Evolutionary conservation across 2,113 vertebrate genomes (phyloP).

Genomic region (Pituophis catenifer): DNA sequence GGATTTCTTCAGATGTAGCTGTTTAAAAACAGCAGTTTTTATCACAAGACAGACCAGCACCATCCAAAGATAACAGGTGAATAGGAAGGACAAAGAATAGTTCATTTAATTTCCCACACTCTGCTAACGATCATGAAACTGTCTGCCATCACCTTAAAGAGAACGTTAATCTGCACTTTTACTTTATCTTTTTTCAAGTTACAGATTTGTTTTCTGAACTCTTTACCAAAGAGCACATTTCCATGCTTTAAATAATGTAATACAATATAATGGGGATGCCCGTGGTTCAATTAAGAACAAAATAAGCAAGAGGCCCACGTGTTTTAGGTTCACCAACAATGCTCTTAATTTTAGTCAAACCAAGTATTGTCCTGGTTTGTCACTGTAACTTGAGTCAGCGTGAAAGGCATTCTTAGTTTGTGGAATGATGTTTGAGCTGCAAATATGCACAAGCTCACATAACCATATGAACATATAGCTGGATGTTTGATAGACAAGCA

Average conservation of each 20-base stretch:
- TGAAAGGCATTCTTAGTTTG: conserved; percentile 6
- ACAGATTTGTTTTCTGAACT: conserved; percentile 36
- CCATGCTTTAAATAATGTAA: conserved; percentile 46
- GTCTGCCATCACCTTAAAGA: conserved; percentile 22
- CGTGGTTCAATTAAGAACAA: conserved; percentile 25
- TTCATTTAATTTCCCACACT: conserved; percentile 10
- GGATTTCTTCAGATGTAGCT: not conserved
- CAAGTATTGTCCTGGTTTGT: conserved; percentile 3
- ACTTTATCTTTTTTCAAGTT: not conserved
- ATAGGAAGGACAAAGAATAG: not conserved
- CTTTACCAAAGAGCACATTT: conserved; percentile 51
- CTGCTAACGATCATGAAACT: conserved; percentile 14
- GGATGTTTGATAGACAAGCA: not conserved
- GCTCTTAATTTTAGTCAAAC: conserved; percentile 8
- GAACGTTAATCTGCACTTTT: not conserved
- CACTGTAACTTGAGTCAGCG: conserved; percentile 4
- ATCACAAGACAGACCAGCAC: not conserved
- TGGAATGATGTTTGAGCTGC: conserved; percentile 1
- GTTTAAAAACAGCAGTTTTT: not conserved
- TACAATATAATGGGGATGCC: conserved; percentile 44
- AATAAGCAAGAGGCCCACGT: conserved; percentile 11
- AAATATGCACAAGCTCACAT: not conserved
- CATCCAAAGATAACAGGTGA: not conserved
- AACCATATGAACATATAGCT: not conserved
- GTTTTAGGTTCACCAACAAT: not conserved